phyloP scores from a whole-genome alignment of 2,888 invertebrate genomes.

The Alsophila aescularia region DNA sequence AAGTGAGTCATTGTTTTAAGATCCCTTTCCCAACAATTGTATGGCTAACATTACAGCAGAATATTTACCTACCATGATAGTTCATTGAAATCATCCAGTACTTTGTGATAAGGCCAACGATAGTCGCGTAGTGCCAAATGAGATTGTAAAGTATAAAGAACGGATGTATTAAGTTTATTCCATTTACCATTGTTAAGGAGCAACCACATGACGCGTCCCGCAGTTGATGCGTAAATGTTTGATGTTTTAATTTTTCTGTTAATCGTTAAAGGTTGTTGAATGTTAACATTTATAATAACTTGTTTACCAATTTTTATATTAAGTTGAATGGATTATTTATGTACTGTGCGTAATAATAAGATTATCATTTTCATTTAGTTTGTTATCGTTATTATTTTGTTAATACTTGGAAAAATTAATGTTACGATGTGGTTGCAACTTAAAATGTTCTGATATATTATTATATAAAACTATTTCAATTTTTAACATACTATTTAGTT shows the following conservation, averaged over 20 bases:
- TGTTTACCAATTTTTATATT: too few species aligned
- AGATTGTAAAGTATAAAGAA: slow-evolving; percentile 43
- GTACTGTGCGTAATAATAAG: too few species aligned
- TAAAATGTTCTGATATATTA: slow-evolving; percentile 4
- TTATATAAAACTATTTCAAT: slow-evolving; percentile 6
- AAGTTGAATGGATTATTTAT: too few species aligned
- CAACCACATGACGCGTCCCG: slow-evolving; percentile 1
- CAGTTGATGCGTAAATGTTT: neutral
- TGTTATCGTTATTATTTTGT: neutral
- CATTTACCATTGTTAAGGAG: slow-evolving; percentile 17
- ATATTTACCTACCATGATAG: slow-evolving; percentile 3
- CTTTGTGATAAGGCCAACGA: slow-evolving; percentile 52
- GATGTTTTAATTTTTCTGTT: too few species aligned
- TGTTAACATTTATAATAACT: too few species aligned
- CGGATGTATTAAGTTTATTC: slow-evolving; percentile 23
- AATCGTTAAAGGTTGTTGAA: too few species aligned
- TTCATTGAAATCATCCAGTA: slow-evolving; percentile 14
- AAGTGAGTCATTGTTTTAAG: too few species aligned
- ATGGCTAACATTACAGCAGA: too few species aligned
- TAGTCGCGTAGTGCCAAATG: slow-evolving; percentile 77
- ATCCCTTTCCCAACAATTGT: too few species aligned
- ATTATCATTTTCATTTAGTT: neutral
- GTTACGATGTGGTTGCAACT: neutral
- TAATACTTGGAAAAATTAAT: neutral
- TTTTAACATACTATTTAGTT: slow-evolving; percentile 18